phyloP scores from a whole-genome alignment of 2,888 invertebrate genomes.

The Parnassius mnemosyne region DNA sequence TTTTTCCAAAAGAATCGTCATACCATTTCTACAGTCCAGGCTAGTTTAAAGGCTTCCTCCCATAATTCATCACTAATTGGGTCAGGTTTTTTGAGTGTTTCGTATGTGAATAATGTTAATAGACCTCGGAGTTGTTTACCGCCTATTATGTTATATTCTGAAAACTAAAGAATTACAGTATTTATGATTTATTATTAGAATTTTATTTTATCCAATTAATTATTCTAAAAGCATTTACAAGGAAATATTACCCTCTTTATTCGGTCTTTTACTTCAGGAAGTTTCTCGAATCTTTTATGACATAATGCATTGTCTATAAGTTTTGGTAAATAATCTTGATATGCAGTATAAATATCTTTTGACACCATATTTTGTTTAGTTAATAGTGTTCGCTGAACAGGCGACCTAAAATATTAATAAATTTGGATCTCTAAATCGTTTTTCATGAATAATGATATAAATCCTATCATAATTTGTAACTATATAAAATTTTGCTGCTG shows the following conservation, averaged over 20 bases:
- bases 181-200: too few species aligned
- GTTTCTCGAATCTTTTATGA: slow-evolving; percentile 4
- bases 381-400: slow-evolving; percentile 11
- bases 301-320: slow-evolving; percentile 4
- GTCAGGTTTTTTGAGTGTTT: slow-evolving; percentile 81
- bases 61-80: slow-evolving; percentile 69
- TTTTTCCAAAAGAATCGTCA: background rate
- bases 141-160: slow-evolving; percentile 92
- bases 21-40: slow-evolving; percentile 97
- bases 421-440: too few species aligned
- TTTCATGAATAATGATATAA: too few species aligned
- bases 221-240: background rate
- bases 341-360: slow-evolving; percentile 8
- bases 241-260: slow-evolving; percentile 2
- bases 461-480: too few species aligned
- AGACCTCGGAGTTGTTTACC: slow-evolving; percentile 91
- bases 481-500: too few species aligned
- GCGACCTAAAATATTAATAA: slow-evolving; percentile 13
- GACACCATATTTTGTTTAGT: slow-evolving; percentile 19
- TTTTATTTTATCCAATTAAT: too few species aligned
- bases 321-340: slow-evolving; percentile 14
- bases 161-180: slow-evolving; percentile 68
- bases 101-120: slow-evolving; percentile 85
- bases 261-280: slow-evolving; percentile 12
- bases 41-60: slow-evolving; percentile 87